These are phyloP conservation scores for Chamaea fasciata DNA, from an alignment of 2,113 vertebrate genomes.

Conservation along the genomic window DNA sequence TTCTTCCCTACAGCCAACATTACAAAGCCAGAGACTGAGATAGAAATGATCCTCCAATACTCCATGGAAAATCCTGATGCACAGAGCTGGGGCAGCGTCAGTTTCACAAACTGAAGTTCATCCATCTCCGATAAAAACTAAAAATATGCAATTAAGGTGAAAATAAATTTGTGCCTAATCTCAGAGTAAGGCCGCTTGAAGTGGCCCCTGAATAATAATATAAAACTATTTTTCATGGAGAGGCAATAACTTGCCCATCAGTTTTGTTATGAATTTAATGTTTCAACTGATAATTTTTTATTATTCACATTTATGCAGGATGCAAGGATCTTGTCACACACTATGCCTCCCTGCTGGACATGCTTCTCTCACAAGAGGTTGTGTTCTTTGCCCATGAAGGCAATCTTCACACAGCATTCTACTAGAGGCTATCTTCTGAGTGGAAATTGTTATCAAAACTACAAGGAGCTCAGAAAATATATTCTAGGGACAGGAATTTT, in stretches of 20 bases:
- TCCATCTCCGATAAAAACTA: background rate
- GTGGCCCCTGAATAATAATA: background rate
- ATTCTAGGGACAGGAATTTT: background rate
- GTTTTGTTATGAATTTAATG: background rate
- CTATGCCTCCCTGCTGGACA: background rate
- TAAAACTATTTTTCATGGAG: background rate
- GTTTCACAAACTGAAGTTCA: background rate
- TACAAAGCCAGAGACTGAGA: background rate
- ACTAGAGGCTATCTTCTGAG: background rate
- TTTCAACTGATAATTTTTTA: background rate
- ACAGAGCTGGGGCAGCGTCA: background rate
- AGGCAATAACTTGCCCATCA: background rate
- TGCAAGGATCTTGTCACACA: background rate
- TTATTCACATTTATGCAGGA: background rate
- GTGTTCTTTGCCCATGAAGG: fast-evolving
- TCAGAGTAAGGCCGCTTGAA: background rate
- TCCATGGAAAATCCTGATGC: background rate
- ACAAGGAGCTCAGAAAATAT: background rate
- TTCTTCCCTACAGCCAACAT: background rate
- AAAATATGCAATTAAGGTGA: background rate
- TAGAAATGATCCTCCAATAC: background rate
- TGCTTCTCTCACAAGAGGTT: background rate
- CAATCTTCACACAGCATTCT: background rate
- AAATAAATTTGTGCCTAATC: background rate
- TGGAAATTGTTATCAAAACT: background rate